Evolutionary conservation across 2,113 vertebrate species (phyloP), one percentile per base, ranked within the genome.

Genomic region (Pseudois nayaur): DNA sequence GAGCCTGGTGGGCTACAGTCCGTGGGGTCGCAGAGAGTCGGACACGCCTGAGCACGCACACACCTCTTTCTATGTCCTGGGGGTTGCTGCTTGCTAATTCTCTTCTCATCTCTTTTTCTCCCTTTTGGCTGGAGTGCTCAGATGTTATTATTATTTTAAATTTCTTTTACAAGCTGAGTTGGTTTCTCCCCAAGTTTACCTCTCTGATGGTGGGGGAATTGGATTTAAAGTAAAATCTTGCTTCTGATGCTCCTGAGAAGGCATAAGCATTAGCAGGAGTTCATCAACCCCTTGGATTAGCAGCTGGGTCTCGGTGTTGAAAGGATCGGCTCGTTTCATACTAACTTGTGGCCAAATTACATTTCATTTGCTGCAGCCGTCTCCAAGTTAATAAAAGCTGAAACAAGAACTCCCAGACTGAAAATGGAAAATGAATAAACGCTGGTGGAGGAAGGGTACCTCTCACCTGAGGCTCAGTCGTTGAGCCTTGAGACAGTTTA

Each of bases 311-410:
- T 3, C 62, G 14, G 82, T 74, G n/a, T 45, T 50, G 5, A 93
- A 67, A 40, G 4, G 76, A 97, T 89, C 2, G 0, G 21, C 89
- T 89, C 52, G 7, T 82, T 94, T 25, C 21, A 57, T 94, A 2
- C 88, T 89, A 31, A 74, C 92, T 94, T 23, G 8, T 16, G 45
- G 33, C 19, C 1, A 95, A 86, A 97, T 92, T 13, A 4, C 85
- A 96, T 96, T 76, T 12, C 8, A 54, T 57, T 17, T 36, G 1
- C 71, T 78, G 50, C 8, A 87, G 6, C 15, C 0, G 15, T 94
- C 96, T 87, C 57, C 52, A 29, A 97, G 71, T 89, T 97, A 95
- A 97, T 97, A 97, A 96, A 48, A 71, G 15, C 4, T 64, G 16
- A 79, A 52, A 76, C 13, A 93, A 97, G 1, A 48, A 29, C 5